A percentile compares a stretch with the other conserved stretches of the same genome.
phyloP scores from a whole-genome alignment of 2,113 vertebrate genomes.

The Poeciliopsis prolifica region DNA sequence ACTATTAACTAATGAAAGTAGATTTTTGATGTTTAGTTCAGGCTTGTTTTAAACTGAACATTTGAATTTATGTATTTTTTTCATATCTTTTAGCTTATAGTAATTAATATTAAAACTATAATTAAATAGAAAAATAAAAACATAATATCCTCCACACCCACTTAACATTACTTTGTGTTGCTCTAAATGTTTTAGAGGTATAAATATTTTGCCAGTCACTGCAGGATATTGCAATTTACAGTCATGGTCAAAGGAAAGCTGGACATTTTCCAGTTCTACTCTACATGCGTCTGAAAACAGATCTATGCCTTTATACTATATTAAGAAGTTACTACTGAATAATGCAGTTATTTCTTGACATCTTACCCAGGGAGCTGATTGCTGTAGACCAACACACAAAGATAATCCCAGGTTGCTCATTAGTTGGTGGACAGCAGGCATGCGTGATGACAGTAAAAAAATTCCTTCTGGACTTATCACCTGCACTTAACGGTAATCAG shows the following conservation, averaged over 20 bases:
- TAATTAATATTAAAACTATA: too few relatives aligned
- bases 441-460: conserved; percentile 21
- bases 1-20: background rate
- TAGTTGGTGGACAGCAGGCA: background rate
- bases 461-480: conserved; percentile 59
- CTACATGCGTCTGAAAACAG: conserved; percentile 8
- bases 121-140: too few relatives aligned
- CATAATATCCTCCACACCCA: background rate
- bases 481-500: conserved; percentile 70
- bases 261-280: conserved; percentile 37
- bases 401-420: conserved; percentile 8
- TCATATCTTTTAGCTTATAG: background rate
- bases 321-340: conserved; percentile 38
- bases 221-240: background rate
- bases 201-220: background rate
- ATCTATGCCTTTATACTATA: background rate
- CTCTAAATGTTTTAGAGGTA: background rate
- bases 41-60: background rate
- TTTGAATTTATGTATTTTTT: background rate
- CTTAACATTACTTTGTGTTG: background rate
- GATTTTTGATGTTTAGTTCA: too few relatives aligned
- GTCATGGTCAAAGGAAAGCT: background rate
- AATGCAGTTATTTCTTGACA: conserved; percentile 43
- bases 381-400: background rate
- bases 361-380: background rate